phyloP scores from a whole-genome alignment of 1,140 invertebrate species.

The Platyscapa corneri region DNA sequence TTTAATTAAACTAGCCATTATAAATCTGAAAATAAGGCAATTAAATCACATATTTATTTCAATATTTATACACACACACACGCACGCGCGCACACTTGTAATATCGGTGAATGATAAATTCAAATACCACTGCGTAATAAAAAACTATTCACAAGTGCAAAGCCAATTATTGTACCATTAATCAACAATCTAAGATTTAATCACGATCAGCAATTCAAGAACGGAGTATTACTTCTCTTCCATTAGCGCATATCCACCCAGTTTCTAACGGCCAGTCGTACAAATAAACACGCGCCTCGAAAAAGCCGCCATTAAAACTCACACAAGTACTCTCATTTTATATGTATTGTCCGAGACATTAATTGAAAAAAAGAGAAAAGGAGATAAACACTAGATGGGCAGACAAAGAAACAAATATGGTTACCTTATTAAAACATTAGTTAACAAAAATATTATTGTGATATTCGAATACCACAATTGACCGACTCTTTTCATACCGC shows the following conservation, averaged over 20 bases:
- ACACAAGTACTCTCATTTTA: too few relatives aligned
- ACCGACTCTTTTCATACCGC: too few relatives aligned
- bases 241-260: conserved; percentile 24
- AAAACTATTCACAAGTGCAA: neutral
- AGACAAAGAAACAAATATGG: too few relatives aligned
- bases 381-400: neutral
- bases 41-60: too few relatives aligned
- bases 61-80: too few relatives aligned
- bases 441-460: too few relatives aligned
- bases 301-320: neutral
- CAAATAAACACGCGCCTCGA: neutral
- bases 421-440: too few relatives aligned
- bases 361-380: neutral
- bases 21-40: too few relatives aligned
- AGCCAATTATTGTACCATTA: conserved; percentile 12
- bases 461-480: too few relatives aligned
- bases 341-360: neutral
- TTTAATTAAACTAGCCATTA: too few relatives aligned
- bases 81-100: too few relatives aligned
- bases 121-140: neutral
- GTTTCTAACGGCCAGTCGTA: conserved; percentile 9
- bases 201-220: conserved; percentile 4
- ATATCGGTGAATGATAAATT: too few relatives aligned
- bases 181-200: conserved; percentile 1
- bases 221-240: neutral